Percentiles rank a stretch among this genome's conserved stretches.
phyloP scores from a whole-genome alignment of 2,113 vertebrate genomes.

The Salminus brasiliensis region DNA sequence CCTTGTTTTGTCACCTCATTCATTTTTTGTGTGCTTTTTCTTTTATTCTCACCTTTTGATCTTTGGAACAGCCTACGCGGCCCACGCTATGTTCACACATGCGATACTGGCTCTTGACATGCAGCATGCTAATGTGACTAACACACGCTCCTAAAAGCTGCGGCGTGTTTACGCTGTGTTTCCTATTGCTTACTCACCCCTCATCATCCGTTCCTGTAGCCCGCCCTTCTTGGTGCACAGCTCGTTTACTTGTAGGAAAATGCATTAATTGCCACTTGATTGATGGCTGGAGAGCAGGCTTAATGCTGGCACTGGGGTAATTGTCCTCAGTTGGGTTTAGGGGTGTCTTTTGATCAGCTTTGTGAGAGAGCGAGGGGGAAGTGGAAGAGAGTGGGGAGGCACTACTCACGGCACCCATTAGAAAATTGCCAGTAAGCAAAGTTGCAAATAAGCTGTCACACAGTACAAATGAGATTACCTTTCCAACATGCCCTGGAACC shows the following conservation, averaged over 20 bases:
- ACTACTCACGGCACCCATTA: constrained; percentile 73
- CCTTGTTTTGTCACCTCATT: neutral
- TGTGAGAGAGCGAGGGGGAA: constrained; percentile 49
- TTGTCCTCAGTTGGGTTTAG: constrained; percentile 74
- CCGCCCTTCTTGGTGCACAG: no score
- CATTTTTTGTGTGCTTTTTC: neutral
- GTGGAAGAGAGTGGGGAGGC: constrained; percentile 48
- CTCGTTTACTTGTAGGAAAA: constrained; percentile 60
- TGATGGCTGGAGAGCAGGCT: constrained; percentile 69
- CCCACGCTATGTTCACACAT: neutral
- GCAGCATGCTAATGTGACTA: constrained; percentile 11
- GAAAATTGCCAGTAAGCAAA: constrained; percentile 72
- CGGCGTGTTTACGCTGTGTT: constrained; percentile 2
- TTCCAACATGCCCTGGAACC: constrained; percentile 73
- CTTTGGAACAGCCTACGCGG: neutral
- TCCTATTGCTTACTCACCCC: constrained; percentile 33
- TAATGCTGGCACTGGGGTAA: constrained; percentile 66
- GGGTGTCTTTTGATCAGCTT: constrained; percentile 74
- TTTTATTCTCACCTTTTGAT: neutral
- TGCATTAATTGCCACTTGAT: constrained; percentile 77
- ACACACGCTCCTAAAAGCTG: neutral
- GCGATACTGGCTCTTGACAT: neutral
- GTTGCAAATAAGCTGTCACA: constrained; percentile 81
- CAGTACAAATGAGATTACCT: constrained; percentile 85
- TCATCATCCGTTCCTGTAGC: constrained; percentile 15